phyloP scores from a whole-genome alignment of 1,140 invertebrate genomes.

The Diorhabda sublineata region DNA sequence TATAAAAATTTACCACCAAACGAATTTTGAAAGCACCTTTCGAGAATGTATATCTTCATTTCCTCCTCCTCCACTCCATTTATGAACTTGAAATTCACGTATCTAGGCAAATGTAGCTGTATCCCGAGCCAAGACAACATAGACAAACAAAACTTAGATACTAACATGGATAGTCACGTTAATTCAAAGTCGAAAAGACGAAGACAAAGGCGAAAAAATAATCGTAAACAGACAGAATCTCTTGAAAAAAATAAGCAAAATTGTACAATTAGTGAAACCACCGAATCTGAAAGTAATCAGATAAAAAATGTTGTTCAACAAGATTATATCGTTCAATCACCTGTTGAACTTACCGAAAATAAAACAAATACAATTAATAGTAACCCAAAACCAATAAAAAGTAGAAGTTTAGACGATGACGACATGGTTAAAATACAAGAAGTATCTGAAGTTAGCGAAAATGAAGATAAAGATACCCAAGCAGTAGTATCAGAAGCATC shows the following conservation, averaged over 20 bases:
- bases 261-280: conserved; percentile 2
- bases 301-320: conserved; percentile 4
- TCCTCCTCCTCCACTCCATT: conserved; percentile 7
- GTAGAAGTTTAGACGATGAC: conserved; percentile 56
- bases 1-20: background rate
- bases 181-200: conserved; percentile 28
- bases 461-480: conserved; percentile 41
- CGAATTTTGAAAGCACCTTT: background rate
- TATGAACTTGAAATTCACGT: conserved; percentile 8
- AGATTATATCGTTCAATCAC: conserved; percentile 8
- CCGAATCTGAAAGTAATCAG: conserved; percentile 11
- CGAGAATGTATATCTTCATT: conserved; percentile 6
- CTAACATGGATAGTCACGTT: conserved; percentile 25
- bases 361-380: conserved; percentile 31
- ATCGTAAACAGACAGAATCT: conserved; percentile 13
- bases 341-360: conserved; percentile 12
- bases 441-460: conserved; percentile 46
- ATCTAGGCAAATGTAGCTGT: conserved; percentile 4
- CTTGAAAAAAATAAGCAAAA: background rate
- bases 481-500: conserved; percentile 52
- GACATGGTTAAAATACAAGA: conserved; percentile 52
- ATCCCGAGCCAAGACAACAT: conserved; percentile 4
- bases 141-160: conserved; percentile 7
- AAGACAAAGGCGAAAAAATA: conserved; percentile 27
- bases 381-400: conserved; percentile 46